These are phyloP conservation scores for Semaprochilodus insignis DNA, from an alignment of 2,797 vertebrate genomes.

Conservation along the genomic window DNA sequence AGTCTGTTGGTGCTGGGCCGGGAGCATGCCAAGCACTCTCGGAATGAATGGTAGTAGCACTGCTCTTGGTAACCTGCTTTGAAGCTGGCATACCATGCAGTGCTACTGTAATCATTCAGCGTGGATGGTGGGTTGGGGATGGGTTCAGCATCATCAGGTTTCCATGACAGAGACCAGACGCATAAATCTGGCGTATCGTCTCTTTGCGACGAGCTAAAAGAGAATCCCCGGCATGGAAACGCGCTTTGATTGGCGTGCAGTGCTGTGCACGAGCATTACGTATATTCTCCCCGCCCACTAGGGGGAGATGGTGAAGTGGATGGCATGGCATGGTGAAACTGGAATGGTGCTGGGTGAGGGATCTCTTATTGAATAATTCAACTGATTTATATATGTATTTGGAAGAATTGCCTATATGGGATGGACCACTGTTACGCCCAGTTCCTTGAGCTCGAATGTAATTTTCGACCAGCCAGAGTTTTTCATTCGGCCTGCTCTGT, in stretches of 20 bases:
- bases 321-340: constrained; percentile 73
- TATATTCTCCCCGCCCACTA: constrained; percentile 31
- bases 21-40: neutral
- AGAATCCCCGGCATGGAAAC: constrained; percentile 57
- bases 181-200: constrained; percentile 9
- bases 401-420: constrained; percentile 77
- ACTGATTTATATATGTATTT: constrained; percentile 74
- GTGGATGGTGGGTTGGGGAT: constrained; percentile 20
- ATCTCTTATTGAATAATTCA: constrained; percentile 61
- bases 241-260: constrained; percentile 31
- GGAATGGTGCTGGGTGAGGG: constrained; percentile 67
- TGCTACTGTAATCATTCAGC: constrained; percentile 21
- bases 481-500: constrained; percentile 85
- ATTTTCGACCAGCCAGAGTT: constrained; percentile 85
- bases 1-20: neutral
- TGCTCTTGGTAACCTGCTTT: constrained; percentile 5
- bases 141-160: constrained; percentile 53
- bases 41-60: constrained; percentile 37
- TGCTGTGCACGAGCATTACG: constrained; percentile 39
- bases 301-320: constrained; percentile 64
- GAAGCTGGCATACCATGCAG: constrained; percentile 18
- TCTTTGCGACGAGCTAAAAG: neutral
- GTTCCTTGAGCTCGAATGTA: constrained; percentile 83
- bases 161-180: constrained; percentile 57
- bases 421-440: constrained; percentile 84